Evolutionary conservation across 2,797 vertebrate genomes (phyloP), one percentile per base, ranked within the genome.

Genomic region (Enteromius treurensis): DNA sequence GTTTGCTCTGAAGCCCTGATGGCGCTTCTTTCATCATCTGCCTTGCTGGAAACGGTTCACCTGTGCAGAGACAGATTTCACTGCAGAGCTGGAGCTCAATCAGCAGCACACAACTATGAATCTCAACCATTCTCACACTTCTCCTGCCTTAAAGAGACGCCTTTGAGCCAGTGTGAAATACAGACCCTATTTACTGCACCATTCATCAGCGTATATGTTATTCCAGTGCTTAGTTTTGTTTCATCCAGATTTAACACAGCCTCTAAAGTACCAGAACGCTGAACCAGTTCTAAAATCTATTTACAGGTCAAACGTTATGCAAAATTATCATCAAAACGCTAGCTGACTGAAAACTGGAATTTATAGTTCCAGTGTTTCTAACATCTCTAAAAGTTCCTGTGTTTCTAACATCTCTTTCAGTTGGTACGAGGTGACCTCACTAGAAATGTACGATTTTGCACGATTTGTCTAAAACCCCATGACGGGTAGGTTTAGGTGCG

Each of bases 1-100:
- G 74, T 51, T 76, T 75, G 73, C 40, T 77, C 76, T 77, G 75
- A 62, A 62, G 75, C 58, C 55, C 70, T 51, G 70, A 51, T 73
- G 70, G 47, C 2, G n/a, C 40, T 64, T 77, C 75, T 64, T 78
- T 78, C 58, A 78, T 78, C 76, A 78, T 65, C 76, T 45, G 49
- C 73, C 73, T 53, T 14, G 73, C 73, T 77, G 74, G 74, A 60
- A 77, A 60, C 53, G 3, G 58, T 65, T 78, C 76, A 78, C 58
- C 74, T 76, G 74, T 15, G n/a, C 53, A 13, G 17, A 45, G n/a
- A 78, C 23, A 62, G 7, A 62, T 58, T 65, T 77, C 37, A 78
- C 76, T 47, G 64, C 47, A 69, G 78, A 69, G 65, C 47, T 26
- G 29, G 45, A 69, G 77, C 64, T 32, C n/a, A 53, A 69, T 45